These are phyloP conservation scores for Andrena haemorrhoa DNA, from an alignment of 2,888 invertebrate genomes.

Conservation along the genomic window DNA sequence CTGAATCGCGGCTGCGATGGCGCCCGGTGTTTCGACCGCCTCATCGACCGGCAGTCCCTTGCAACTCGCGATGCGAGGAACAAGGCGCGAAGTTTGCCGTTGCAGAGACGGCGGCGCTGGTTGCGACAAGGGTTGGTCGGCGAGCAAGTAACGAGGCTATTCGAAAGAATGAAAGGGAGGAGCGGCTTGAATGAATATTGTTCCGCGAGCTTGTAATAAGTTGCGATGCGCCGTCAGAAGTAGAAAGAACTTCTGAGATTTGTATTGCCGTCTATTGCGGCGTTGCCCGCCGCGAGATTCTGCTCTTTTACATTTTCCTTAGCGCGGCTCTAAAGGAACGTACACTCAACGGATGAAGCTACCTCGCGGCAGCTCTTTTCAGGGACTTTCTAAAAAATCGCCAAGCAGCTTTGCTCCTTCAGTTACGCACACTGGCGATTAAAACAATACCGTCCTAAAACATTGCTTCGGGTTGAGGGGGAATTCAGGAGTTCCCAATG, in stretches of 20 bases:
- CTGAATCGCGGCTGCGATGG: constrained; percentile 41
- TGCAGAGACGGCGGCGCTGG: not conserved
- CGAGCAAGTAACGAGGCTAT: constrained; percentile 38
- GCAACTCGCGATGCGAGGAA: constrained; percentile 24
- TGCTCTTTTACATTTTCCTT: constrained; percentile 17
- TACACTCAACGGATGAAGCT: constrained; percentile 11
- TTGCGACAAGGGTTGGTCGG: constrained; percentile 6
- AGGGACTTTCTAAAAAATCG: not conserved
- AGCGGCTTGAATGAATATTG: constrained; percentile 39
- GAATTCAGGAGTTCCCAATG: not conserved
- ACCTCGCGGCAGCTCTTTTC: constrained; percentile 4
- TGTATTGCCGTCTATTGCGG: constrained; percentile 13
- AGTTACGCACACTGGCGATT: not conserved
- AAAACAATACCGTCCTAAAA: not conserved
- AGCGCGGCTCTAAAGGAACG: not conserved
- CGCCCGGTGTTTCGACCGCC: not conserved
- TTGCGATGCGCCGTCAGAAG: constrained; percentile 35
- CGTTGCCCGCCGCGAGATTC: constrained; percentile 18
- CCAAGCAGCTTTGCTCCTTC: not conserved
- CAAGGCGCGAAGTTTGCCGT: constrained; percentile 32
- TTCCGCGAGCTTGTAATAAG: constrained; percentile 41
- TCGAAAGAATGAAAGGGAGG: constrained; percentile 21
- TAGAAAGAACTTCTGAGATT: constrained; percentile 40
- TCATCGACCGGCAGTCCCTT: constrained; percentile 22
- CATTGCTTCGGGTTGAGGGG: not conserved